phyloP scores from a whole-genome alignment of 2,797 vertebrate species.

The Oreortyx pictus region DNA sequence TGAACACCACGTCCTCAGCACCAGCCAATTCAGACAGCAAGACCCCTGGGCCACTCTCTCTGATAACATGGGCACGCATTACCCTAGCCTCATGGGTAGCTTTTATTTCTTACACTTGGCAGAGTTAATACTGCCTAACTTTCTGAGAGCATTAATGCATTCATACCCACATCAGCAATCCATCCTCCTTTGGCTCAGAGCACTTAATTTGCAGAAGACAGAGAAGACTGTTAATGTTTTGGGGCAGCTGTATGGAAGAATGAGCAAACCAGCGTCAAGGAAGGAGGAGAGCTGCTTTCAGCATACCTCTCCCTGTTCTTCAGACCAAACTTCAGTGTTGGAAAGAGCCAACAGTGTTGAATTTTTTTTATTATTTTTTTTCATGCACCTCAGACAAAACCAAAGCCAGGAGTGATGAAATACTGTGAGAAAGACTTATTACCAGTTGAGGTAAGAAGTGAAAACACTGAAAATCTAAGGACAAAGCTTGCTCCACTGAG shows the following conservation, averaged over 20 bases:
- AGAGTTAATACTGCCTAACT: background rate
- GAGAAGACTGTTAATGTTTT: background rate
- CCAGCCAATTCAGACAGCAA: background rate
- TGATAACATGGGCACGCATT: background rate
- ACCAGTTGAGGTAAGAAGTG: background rate
- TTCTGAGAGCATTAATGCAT: background rate
- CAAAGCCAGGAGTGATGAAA: background rate
- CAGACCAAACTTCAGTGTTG: background rate
- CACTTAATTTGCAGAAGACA: background rate
- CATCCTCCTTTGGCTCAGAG: background rate
- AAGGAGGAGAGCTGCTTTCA: background rate
- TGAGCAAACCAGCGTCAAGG: background rate
- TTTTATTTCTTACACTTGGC: background rate
- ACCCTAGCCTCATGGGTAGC: background rate
- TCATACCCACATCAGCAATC: background rate
- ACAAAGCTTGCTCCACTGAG: background rate
- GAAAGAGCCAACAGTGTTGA: background rate
- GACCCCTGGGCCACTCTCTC: accelerated
- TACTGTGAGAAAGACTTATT: background rate
- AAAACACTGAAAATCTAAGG: background rate
- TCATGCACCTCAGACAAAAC: background rate
- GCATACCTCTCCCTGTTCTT: background rate
- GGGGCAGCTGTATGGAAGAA: background rate
- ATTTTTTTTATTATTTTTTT: background rate
- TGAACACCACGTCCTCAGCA: background rate